Base-by-base conservation (phyloP, 1,140 invertebrate genomes). In the Sarcophaga bullata region DNA sequence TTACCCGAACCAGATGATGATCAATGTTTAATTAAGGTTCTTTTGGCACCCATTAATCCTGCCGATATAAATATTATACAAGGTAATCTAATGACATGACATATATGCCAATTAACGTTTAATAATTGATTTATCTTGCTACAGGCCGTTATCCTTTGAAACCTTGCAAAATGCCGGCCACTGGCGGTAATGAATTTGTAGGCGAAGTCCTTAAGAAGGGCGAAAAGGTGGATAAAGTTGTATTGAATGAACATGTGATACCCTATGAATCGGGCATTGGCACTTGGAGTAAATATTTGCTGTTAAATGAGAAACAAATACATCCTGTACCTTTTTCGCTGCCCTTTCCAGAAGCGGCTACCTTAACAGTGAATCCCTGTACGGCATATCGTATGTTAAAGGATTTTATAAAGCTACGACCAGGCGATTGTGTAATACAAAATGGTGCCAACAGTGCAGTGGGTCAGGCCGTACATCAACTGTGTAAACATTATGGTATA, bases 51-150 rank as follows among this genome's bases (percentile, higher is more conserved):
- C 11, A 94, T 99, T 5, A 99, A 99, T 91, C 98, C 98, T 47
- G 97, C 98, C 13, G 98, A 99, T 90, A 97, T 99, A 47, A 99
- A 99, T 89, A 97, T 95, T 76, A 97, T 99, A 86, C 97, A 99
- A 92, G 98, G 96, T 85, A n/a, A n/a, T 58, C n/a, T 58, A 13
- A 58, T 13, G 11, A 11, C 25, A 37, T 37, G 25, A 37, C 25
- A 37, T 37, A 37, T 37, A 37, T 37, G 25, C 25, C 25, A 37
- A 37, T 37, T 37, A 37, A 37, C 25, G 25, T 37, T 37, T 37
- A 37, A 37, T 37, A 37, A 37, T 4, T 37, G 13, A 58, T 19
- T 68, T 68, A 19, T 25, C 19, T 13, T 52, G 8, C 19, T 68
- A 1, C n/a, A 68, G 62, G 62, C 19, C 5, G n/a, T 8, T 68